phyloP scores from a whole-genome alignment of 2,797 vertebrate species.

The Melanotaenia nigrans region DNA sequence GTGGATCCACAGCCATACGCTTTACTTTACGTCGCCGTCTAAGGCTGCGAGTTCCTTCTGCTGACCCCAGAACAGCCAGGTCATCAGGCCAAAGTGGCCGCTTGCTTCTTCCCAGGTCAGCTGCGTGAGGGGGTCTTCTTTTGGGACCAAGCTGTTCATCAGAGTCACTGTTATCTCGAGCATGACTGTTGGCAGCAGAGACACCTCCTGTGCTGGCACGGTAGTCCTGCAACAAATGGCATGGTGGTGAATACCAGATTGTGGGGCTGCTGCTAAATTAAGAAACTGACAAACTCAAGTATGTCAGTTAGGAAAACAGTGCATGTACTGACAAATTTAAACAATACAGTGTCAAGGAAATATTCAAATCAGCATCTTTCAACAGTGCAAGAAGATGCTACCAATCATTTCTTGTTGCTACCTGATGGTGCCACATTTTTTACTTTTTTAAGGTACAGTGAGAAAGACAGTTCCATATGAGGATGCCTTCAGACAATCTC shows the following conservation, averaged over 20 bases:
- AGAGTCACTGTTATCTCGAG: conserved; percentile 94
- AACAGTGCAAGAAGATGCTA: too few species aligned
- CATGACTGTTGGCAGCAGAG: conserved; percentile 82
- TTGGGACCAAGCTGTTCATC: conserved; percentile 95
- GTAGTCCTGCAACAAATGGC: conserved; percentile 85
- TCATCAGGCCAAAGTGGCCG: conserved; percentile 94
- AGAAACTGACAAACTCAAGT: conserved; percentile 4
- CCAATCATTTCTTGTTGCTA: not conserved
- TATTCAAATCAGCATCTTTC: not conserved
- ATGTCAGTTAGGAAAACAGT: conserved; percentile 2
- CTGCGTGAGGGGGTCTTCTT: conserved; percentile 86
- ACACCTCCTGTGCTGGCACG: conserved; percentile 79
- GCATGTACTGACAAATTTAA: not conserved
- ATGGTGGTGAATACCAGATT: conserved; percentile 21
- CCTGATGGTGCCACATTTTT: not conserved
- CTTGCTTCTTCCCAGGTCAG: conserved; percentile 87
- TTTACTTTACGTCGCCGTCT: conserved; percentile 94
- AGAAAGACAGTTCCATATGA: not conserved
- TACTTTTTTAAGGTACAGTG: not conserved
- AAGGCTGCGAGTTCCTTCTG: conserved; percentile 86
- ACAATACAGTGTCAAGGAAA: not conserved
- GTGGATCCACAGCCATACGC: conserved; percentile 95
- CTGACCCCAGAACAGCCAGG: conserved; percentile 78
- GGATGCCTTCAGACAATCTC: not conserved
- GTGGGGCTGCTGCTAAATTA: conserved; percentile 26